Evolutionary conservation across 92 coral and sea anemone species (phyloP).

Genomic region (Phenganax marumi): DNA sequence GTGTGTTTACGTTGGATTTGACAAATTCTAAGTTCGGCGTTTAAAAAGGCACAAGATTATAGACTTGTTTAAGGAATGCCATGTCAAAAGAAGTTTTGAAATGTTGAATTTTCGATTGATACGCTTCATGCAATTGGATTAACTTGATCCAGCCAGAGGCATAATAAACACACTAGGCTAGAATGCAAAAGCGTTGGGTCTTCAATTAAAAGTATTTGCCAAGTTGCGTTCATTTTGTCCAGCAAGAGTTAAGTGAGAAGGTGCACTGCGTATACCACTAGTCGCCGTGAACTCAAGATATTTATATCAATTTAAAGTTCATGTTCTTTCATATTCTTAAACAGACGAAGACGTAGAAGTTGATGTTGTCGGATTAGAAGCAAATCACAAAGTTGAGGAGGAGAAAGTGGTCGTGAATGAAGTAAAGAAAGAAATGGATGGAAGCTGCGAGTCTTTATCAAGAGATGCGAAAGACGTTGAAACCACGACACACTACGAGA

Average conservation of each 20-base stretch:
- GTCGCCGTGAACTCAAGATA: slow-evolving; percentile 10
- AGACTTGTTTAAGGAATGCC: too few species aligned
- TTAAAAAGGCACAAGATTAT: too few species aligned
- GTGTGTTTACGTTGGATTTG: too few species aligned
- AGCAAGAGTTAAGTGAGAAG: background rate
- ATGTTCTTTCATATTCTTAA: slow-evolving; percentile 56
- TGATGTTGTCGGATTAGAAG: slow-evolving; percentile 93
- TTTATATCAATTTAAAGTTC: slow-evolving; percentile 39
- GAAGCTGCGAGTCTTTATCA: slow-evolving; percentile 22
- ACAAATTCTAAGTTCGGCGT: too few species aligned
- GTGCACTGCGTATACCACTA: background rate
- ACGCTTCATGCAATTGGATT: too few species aligned
- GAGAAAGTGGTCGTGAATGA: slow-evolving; percentile 36
- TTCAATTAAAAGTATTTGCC: too few species aligned
- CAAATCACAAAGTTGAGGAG: slow-evolving; percentile 60
- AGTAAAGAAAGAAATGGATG: slow-evolving; percentile 25
- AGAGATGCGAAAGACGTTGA: slow-evolving; percentile 54
- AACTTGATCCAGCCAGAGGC: too few species aligned
- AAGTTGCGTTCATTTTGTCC: too few species aligned
- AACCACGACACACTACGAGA: slow-evolving; percentile 46
- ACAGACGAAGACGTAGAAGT: slow-evolving; percentile 98
- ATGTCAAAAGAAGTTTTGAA: too few species aligned
- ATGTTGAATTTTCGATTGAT: too few species aligned
- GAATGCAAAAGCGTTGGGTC: too few species aligned
- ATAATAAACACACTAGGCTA: too few species aligned